A percentile compares a stretch with the other conserved stretches of the same genome.
Conservation (phyloP, 2,113 vertebrate species). For the Callopanchax toddi region DNA sequence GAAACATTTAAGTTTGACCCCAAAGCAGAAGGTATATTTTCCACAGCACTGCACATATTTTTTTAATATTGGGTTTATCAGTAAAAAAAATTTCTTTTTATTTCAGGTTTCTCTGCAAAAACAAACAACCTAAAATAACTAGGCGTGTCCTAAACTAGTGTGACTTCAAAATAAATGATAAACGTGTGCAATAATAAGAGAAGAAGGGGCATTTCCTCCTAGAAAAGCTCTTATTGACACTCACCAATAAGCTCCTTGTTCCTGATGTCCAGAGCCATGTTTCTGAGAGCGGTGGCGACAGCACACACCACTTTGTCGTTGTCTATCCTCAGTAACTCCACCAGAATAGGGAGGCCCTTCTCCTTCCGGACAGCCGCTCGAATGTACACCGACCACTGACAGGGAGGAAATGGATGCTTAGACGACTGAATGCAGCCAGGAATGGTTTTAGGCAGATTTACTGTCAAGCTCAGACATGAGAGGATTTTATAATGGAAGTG, state of each 20-base stretch:
- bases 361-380: slow-evolving; percentile 97
- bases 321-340: slow-evolving; percentile 98
- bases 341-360: slow-evolving; percentile 96
- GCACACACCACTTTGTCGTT: slow-evolving; percentile 98
- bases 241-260: slow-evolving; percentile 98
- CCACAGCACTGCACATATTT: no score
- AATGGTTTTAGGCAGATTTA: neutral
- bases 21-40: no score
- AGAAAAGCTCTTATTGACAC: slow-evolving; percentile 50
- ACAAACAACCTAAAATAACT: no score
- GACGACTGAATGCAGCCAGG: neutral
- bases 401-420: slow-evolving; percentile 8
- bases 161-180: no score
- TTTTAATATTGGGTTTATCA: no score
- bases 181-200: neutral
- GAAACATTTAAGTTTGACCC: no score
- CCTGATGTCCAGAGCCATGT: slow-evolving; percentile 98
- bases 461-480: neutral
- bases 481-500: neutral
- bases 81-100: no score
- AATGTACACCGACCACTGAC: slow-evolving; percentile 97
- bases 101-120: no score
- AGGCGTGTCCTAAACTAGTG: no score
- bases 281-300: slow-evolving; percentile 96
- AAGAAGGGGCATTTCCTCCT: no score